Conservation (phyloP, 2,797 vertebrate species). For the Fistularia tabacaria region DNA sequence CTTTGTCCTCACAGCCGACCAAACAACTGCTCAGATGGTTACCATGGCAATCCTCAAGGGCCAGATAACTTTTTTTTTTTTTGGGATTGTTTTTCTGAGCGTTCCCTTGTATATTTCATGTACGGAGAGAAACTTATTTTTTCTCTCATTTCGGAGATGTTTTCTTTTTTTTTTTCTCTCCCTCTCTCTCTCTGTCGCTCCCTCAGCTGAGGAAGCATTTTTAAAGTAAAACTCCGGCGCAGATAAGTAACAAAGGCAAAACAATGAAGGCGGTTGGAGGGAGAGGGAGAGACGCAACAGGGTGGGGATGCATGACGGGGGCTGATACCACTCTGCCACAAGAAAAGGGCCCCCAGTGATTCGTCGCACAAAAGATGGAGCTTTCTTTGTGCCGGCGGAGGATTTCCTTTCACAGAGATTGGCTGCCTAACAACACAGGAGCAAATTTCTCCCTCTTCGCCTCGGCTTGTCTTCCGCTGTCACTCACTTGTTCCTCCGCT, state of each 20-base stretch:
- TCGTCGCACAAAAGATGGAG: constrained; percentile 71
- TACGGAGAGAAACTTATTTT: constrained; percentile 10
- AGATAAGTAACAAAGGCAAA: constrained; percentile 34
- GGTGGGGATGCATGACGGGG: constrained; percentile 32
- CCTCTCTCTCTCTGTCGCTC: no score
- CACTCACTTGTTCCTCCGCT: constrained; percentile 36
- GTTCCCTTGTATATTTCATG: constrained; percentile 28
- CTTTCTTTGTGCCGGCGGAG: constrained; percentile 56
- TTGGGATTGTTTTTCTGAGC: not conserved
- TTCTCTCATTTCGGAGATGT: not conserved
- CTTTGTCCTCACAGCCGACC: constrained; percentile 32
- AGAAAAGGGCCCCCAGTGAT: constrained; percentile 64
- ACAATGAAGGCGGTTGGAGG: constrained; percentile 41
- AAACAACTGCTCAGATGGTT: constrained; percentile 64
- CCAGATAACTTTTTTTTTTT: constrained; percentile 33
- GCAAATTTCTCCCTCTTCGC: constrained; percentile 36
- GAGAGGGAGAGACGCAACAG: constrained; percentile 22
- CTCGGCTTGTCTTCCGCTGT: constrained; percentile 42
- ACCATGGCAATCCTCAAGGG: constrained; percentile 64
- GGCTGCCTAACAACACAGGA: constrained; percentile 33
- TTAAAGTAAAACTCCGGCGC: constrained; percentile 17
- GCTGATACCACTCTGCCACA: constrained; percentile 22
- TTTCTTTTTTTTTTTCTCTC: constrained; percentile 4
- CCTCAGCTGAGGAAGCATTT: constrained; percentile 1
- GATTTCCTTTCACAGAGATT: constrained; percentile 57